Percentiles rank a stretch among this genome's conserved stretches.
Evolutionary conservation across 2,888 invertebrate species (phyloP).

Genomic region (Schizaphis graminum): DNA sequence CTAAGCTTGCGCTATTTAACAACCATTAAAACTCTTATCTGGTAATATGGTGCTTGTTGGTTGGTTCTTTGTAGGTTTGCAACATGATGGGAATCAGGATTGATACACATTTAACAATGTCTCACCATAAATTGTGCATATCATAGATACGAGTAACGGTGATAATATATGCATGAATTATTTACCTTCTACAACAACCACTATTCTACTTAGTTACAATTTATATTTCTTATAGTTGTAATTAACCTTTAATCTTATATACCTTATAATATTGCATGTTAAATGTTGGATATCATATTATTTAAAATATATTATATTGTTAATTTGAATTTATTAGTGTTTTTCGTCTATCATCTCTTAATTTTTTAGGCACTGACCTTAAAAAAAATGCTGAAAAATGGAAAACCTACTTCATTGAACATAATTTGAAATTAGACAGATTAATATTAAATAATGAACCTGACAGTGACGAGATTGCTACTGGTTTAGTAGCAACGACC

Average conservation of each 20-base stretch:
- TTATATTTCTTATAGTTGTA: conserved; percentile 56
- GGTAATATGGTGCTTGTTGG: conserved; percentile 63
- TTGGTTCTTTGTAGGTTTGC: conserved; percentile 64
- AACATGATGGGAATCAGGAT: conserved; percentile 57
- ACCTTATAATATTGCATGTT: conserved; percentile 52
- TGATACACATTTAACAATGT: conserved; percentile 64
- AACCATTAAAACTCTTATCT: conserved; percentile 55
- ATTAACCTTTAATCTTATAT: conserved; percentile 48
- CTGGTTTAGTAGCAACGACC: conserved; percentile 50
- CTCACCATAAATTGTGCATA: conserved; percentile 63
- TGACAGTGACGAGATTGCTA: conserved; percentile 62
- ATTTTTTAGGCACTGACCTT: conserved; percentile 59
- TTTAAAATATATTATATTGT: conserved; percentile 46
- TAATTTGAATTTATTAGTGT: conserved; percentile 50
- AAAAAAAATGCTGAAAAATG: conserved; percentile 66
- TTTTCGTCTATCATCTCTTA: conserved; percentile 56
- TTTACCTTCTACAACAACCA: conserved; percentile 50
- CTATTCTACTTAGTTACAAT: conserved; percentile 55
- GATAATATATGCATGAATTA: conserved; percentile 63
- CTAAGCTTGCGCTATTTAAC: conserved; percentile 43
- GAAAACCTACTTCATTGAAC: conserved; percentile 67
- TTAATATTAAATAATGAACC: conserved; percentile 66
- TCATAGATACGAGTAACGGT: conserved; percentile 60
- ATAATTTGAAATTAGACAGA: conserved; percentile 66
- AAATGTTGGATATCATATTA: conserved; percentile 44